Evolutionary conservation across 2,888 invertebrate genomes (phyloP).

Genomic region (Andrena chrysosceles): DNA sequence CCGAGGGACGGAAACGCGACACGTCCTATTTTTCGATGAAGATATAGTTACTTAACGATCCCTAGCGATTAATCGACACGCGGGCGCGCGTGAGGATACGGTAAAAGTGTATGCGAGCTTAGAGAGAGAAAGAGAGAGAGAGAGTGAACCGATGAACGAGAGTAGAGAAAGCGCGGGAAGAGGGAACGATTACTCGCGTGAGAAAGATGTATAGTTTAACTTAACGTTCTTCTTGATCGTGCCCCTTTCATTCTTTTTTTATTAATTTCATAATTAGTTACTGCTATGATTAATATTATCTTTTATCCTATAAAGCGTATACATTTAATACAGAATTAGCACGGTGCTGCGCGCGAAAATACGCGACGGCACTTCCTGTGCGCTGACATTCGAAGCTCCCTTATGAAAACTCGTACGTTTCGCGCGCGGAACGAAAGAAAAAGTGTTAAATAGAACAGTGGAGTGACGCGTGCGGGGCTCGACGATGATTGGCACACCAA

Average conservation of each 20-base stretch:
- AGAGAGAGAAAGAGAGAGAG: conserved; percentile 15
- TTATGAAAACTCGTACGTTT: background rate
- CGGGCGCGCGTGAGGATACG: conserved; percentile 19
- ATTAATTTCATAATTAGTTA: conserved; percentile 50
- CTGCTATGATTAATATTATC: conserved; percentile 40
- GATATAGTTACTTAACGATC: conserved; percentile 73
- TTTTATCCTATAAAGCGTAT: conserved; percentile 39
- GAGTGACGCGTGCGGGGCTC: conserved; percentile 5
- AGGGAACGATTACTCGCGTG: background rate
- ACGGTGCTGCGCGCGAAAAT: conserved; percentile 5
- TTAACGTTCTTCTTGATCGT: conserved; percentile 43
- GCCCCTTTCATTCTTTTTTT: conserved; percentile 21
- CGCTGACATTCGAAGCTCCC: conserved; percentile 6
- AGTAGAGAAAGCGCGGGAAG: background rate
- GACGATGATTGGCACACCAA: background rate
- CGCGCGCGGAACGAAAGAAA: background rate
- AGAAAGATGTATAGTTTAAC: conserved; percentile 16
- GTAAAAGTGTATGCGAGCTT: conserved; percentile 16
- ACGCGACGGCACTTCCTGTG: conserved; percentile 7
- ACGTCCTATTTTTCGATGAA: conserved; percentile 73
- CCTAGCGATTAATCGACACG: conserved; percentile 52
- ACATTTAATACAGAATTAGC: conserved; percentile 30
- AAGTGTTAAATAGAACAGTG: background rate
- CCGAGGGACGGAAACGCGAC: conserved; percentile 41
- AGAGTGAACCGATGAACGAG: conserved; percentile 17